Conservation (phyloP, 2,888 invertebrate genomes). For the Dynastes tityus region DNA sequence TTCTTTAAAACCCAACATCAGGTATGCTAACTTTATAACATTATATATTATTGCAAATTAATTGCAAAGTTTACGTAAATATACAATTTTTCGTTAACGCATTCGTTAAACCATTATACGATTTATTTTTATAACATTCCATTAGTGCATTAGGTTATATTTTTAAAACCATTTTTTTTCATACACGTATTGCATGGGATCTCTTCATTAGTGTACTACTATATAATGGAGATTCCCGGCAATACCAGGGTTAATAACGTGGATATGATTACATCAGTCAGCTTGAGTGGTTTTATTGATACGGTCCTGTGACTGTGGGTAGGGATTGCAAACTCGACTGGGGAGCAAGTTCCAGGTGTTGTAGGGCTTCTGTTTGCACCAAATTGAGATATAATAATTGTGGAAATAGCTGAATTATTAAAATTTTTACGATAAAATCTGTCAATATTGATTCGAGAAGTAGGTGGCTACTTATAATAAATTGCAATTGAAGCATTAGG, state of each 20-base stretch:
- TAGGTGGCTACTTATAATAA: conserved; percentile 11
- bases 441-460: conserved; percentile 9
- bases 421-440: conserved; percentile 7
- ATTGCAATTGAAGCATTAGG: not conserved
- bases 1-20: too few relatives aligned
- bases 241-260: conserved; percentile 44
- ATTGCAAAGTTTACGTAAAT: too few relatives aligned
- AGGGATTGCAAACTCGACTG: conserved; percentile 29
- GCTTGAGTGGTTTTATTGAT: conserved; percentile 50
- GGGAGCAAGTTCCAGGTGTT: conserved; percentile 48
- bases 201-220: not conserved
- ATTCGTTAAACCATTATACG: too few relatives aligned
- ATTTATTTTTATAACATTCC: too few relatives aligned
- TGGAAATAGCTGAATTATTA: conserved; percentile 23
- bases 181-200: too few relatives aligned
- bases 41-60: too few relatives aligned
- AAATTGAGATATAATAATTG: conserved; percentile 26
- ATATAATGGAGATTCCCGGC: conserved; percentile 18
- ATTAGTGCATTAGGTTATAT: too few relatives aligned
- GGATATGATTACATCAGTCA: conserved; percentile 45
- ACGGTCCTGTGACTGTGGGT: conserved; percentile 27
- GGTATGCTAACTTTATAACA: too few relatives aligned
- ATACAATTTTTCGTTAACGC: too few relatives aligned
- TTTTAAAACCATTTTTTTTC: too few relatives aligned
- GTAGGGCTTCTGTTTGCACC: conserved; percentile 38